Percentiles rank a stretch among this genome's conserved stretches.
phyloP scores from a whole-genome alignment of 2,888 invertebrate species.

The Lasioglossum pauxillum region DNA sequence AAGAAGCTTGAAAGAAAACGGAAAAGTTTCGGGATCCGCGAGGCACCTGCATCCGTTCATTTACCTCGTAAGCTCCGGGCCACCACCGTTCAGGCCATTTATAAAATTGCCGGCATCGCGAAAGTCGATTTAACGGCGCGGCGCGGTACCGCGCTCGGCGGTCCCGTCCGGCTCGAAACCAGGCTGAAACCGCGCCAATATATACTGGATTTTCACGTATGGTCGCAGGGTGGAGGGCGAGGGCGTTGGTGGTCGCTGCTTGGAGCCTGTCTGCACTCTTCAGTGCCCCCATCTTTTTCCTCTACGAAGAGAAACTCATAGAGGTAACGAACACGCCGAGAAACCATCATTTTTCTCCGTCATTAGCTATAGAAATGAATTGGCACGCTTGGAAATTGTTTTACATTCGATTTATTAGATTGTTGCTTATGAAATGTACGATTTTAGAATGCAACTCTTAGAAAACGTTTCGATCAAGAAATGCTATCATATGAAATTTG shows the following conservation, averaged over 20 bases:
- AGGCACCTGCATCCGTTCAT: slow-evolving; percentile 32
- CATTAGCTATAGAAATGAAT: neutral
- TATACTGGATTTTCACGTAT: slow-evolving; percentile 21
- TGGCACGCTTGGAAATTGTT: neutral
- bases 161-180: neutral
- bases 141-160: too few species aligned
- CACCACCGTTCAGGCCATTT: neutral
- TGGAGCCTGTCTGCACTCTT: slow-evolving; percentile 94
- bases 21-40: slow-evolving; percentile 30
- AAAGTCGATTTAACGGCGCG: neutral
- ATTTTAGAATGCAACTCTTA: too few species aligned
- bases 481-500: too few species aligned
- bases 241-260: slow-evolving; percentile 91
- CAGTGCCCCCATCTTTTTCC: slow-evolving; percentile 92
- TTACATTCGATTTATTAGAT: neutral
- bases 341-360: neutral
- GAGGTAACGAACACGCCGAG: slow-evolving; percentile 84
- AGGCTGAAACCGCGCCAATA: neutral
- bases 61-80: neutral
- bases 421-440: too few species aligned
- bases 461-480: too few species aligned
- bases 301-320: slow-evolving; percentile 92
- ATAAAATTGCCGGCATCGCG: neutral
- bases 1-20: slow-evolving; percentile 36
- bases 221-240: slow-evolving; percentile 92